Evolutionary conservation across 2,113 vertebrate species (phyloP), one percentile per base, ranked within the genome.

Genomic region (Hypocryptadius cinnamomeus): DNA sequence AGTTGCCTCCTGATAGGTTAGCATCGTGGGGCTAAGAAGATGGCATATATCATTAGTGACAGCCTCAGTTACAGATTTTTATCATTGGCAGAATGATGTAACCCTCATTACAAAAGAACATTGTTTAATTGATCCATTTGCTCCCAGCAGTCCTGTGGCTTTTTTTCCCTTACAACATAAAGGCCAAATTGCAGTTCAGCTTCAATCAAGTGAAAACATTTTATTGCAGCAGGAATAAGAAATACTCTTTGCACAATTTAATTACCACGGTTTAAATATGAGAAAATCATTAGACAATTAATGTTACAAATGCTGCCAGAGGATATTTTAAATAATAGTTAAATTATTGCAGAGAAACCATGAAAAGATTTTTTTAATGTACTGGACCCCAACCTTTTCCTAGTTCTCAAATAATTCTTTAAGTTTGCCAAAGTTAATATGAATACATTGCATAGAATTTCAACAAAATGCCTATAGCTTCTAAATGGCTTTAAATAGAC

Each of bases 71-170:
- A 76, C 63, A 95, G 48, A 85, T 85, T 92, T 95, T 70, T 80
- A 77, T 83, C 74, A 66, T 20, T 80, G 80, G 65, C 74, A 95
- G 90, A 68, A 79, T 90, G 79, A 90, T 89, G 80, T 53, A 93
- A 63, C 76, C 73, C 59, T 89, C 72, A 92, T 94, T 96, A 96
- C 70, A 95, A 61, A 85, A 74, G 73, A 94, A 93, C 78, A 81
- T 24, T 88, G 51, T 79, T 79, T 96, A 96, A 96, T 92, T 90
- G 88, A 96, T 95, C 68, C 37, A 86, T 59, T 94, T 93, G 37
- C 74, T 93, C 61, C 40, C 89, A 93, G 82, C 28, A 72, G 90
- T 69, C 39, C 74, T 68, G 39, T 18, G 53, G 8, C 11, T 33
- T 81, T 54, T 74, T 68, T 51, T 24, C 4, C 14, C 18, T 76